Evolutionary conservation across 2,113 vertebrate genomes (phyloP), one percentile per base, ranked within the genome.

Genomic region (Cisticola juncidis): DNA sequence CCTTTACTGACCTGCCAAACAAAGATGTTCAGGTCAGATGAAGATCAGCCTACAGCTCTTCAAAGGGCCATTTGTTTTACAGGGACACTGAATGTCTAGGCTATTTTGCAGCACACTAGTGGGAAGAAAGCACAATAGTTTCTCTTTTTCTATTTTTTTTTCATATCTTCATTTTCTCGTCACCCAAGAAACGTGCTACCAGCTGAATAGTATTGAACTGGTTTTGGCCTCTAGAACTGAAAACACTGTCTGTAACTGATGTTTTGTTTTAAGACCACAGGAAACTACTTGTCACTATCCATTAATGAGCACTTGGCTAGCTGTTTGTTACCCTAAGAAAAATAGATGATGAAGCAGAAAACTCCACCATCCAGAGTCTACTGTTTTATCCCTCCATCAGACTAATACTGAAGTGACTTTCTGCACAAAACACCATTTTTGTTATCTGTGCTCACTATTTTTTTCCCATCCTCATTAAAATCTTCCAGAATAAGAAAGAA

Each of bases 271-370:
- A 92, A 94, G 91, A 91, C 94, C 88, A 81, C 93, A 93, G 95
- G 96, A 98, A 97, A 95, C 90, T 76, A 51, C 91, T 96, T 96
- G 93, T 93, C 95, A 93, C 92, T 92, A 80, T 87, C 83, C 86
- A 94, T 97, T 98, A 97, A 92, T 60, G 65, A 92, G 36, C 94
- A 72, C 69, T 97, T 97, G 96, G 91, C 94, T 96, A 94, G 95
- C 83, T 89, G 69, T 94, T 93, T 95, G 61, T 47, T 87, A 71
- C 91, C 70, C 70, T 92, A 78, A 95, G 84, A 93, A 92, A 97
- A 97, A 87, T 16, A 94, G 93, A 95, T 94, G 92, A 97, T 88
- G 90, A 96, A 96, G 90, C 89, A 96, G 92, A 97, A 96, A 88
- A 18, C 11, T 25, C 14, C 13, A 31, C 56, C 28, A 47, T 72